Evolutionary conservation across 2,888 invertebrate genomes (phyloP).

Genomic region (Phasia obesa): DNA sequence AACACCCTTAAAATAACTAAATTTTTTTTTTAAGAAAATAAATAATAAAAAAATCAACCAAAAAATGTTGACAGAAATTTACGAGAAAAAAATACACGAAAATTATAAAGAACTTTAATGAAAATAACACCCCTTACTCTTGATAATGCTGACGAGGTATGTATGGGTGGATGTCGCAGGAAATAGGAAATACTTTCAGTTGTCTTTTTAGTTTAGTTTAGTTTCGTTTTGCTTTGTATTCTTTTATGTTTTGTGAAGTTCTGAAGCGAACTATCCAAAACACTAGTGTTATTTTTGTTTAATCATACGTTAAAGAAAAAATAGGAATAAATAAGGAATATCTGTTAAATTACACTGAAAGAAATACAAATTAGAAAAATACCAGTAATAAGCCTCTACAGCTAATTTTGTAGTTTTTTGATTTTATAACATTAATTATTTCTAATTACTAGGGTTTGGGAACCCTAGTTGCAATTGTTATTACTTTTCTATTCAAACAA

Average conservation of each 20-base stretch:
- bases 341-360: constrained; percentile 27
- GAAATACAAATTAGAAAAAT: not conserved
- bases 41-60: constrained; percentile 23
- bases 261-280: constrained; percentile 50
- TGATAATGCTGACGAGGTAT: not conserved
- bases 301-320: constrained; percentile 57
- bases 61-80: constrained; percentile 44
- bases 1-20: constrained; percentile 29
- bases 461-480: too few relatives aligned
- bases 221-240: not conserved
- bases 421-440: too few relatives aligned
- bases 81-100: constrained; percentile 17
- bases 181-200: constrained; percentile 65
- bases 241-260: constrained; percentile 1
- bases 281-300: constrained; percentile 53
- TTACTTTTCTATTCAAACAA: too few relatives aligned
- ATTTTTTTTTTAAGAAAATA: constrained; percentile 1
- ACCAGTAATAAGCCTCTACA: too few relatives aligned
- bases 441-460: too few relatives aligned
- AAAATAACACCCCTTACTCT: constrained; percentile 47
- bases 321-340: constrained; percentile 1
- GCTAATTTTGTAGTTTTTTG: too few relatives aligned
- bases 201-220: constrained; percentile 41
- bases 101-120: constrained; percentile 60
- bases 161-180: constrained; percentile 43